Base-by-base conservation (phyloP, 2,888 invertebrate genomes). In the Nephrotoma flavescens region DNA sequence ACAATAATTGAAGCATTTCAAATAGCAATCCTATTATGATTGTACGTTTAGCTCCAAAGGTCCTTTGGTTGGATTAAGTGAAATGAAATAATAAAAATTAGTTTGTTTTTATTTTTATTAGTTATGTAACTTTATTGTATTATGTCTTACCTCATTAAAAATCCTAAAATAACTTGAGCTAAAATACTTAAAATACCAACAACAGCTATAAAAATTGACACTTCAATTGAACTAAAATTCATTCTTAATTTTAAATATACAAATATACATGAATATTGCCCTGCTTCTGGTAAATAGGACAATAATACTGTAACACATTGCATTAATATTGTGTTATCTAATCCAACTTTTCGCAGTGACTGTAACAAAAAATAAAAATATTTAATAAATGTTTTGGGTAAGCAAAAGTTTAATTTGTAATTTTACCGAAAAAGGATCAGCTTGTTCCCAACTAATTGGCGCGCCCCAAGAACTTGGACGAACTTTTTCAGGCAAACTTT, bases 241-340 rank as follows among this genome's bases (percentile, higher is more conserved):
- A 99, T 98, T 90, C 98, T 98, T 91, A 99, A 94, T 93, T 97
- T 97, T 89, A 99, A 94, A 92, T 99, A 99, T 90, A 99, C 99
- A 93, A 99, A 99, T 93, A 99, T 99, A 93, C 99, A 99, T 87
- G 99, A 99, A 93, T 99, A 99, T 93, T 99, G 98, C 89, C 99
- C 99, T 71, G 97, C 97, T 92, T 99, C 99, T 2, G 99, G 99
- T 89, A 99, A 93, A 92, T 99, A 99, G 41, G 99, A 99, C 87
- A 99, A 94, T 92, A 99, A 97, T 90, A 99, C 99, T 86, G 99
- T 97, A 89, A 98, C 96, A 92, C 99, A 99, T 90, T 99, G 94
- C 95, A 99, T 96, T 89, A 99, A 93, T 90, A 99, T 98, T 88
- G 98, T 98, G 89, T 97, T 96, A 92, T 99, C 99, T 89, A 97